Percentiles rank a stretch among this genome's conserved stretches.
phyloP scores from a whole-genome alignment of 1,140 invertebrate species.

The Pissodes strobi region DNA sequence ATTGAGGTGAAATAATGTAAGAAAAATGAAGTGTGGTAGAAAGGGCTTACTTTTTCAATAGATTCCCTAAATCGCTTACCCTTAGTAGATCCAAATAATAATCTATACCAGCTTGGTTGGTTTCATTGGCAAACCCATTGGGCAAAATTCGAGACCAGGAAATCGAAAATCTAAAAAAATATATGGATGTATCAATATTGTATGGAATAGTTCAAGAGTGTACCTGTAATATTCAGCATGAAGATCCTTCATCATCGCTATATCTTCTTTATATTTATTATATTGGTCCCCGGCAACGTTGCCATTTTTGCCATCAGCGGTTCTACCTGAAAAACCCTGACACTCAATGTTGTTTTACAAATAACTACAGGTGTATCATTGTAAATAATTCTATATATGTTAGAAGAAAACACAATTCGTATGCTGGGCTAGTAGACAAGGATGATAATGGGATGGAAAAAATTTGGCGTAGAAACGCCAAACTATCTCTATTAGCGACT shows the following conservation, averaged over 20 bases:
- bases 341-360: conserved; percentile 18
- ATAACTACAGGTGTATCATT: background rate
- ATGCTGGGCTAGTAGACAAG: background rate
- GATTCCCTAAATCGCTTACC: background rate
- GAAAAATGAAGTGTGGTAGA: too few relatives aligned
- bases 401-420: too few relatives aligned
- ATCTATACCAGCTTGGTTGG: conserved; percentile 18
- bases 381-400: background rate
- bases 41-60: background rate
- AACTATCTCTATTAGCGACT: background rate
- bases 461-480: background rate
- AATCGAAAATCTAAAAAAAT: conserved; percentile 62
- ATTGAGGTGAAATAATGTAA: too few relatives aligned
- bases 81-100: conserved; percentile 6
- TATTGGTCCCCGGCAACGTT: conserved; percentile 57
- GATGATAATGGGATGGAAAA: background rate
- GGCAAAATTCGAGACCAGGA: conserved; percentile 66
- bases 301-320: conserved; percentile 54
- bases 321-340: conserved; percentile 48
- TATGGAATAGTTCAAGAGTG: conserved; percentile 39
- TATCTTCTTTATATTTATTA: conserved; percentile 52
- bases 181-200: background rate
- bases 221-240: conserved; percentile 57
- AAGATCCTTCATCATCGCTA: conserved; percentile 57
- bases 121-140: conserved; percentile 6